These are phyloP conservation scores for Ommatoiulus sabulosus DNA, from an alignment of 2,888 invertebrate genomes.

Conservation along the genomic window DNA sequence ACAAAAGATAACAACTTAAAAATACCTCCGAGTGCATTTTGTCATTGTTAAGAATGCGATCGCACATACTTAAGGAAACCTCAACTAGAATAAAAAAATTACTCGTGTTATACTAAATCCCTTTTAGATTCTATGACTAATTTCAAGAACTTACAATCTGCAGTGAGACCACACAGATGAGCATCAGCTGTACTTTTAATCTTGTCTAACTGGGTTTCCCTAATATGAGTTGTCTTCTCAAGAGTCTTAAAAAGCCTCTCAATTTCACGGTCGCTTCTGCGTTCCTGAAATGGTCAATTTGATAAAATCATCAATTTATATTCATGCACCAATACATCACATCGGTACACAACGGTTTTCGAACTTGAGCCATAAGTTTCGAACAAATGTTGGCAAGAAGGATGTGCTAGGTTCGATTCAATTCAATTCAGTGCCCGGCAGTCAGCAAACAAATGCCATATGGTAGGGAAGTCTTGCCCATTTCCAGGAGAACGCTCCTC, in stretches of 20 bases:
- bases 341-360: no score
- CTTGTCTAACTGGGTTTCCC: slow-evolving; percentile 79
- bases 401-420: no score
- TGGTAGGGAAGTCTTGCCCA: no score
- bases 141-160: slow-evolving; percentile 69
- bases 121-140: background rate
- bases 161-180: slow-evolving; percentile 74
- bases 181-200: slow-evolving; percentile 75
- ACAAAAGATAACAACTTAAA: background rate
- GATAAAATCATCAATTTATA: background rate
- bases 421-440: no score
- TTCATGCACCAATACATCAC: no score
- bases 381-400: no score
- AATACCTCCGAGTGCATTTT: slow-evolving; percentile 69
- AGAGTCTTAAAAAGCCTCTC: slow-evolving; percentile 81
- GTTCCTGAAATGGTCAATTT: slow-evolving; percentile 73
- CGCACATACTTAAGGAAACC: slow-evolving; percentile 75
- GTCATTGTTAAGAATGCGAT: slow-evolving; percentile 75
- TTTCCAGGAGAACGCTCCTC: no score
- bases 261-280: slow-evolving; percentile 82
- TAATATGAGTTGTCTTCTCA: slow-evolving; percentile 82
- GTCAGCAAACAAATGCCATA: no score
- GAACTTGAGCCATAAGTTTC: no score
- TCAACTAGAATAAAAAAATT: slow-evolving; percentile 68
- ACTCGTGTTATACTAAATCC: background rate